Evolutionary conservation across 2,797 vertebrate genomes (phyloP).

Genomic region (Todus mexicanus): DNA sequence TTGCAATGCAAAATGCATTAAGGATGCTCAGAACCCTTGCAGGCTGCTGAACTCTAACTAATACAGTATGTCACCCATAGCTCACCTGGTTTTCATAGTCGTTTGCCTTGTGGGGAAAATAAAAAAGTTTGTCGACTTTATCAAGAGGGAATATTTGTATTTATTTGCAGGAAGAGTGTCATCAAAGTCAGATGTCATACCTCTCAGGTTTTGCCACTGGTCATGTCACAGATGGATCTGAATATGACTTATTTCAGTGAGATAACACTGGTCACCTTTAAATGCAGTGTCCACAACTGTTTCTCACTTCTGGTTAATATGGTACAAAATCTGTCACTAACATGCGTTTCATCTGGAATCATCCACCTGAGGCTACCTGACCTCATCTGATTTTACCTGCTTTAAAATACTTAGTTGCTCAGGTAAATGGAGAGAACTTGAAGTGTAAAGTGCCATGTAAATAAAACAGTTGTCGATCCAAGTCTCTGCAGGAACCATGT

Average conservation of each 20-base stretch:
- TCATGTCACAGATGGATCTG: neutral
- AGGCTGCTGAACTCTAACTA: neutral
- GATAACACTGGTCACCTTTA: neutral
- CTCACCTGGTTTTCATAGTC: neutral
- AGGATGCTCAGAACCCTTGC: neutral
- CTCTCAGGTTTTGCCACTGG: neutral
- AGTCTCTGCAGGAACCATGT: neutral
- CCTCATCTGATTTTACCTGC: neutral
- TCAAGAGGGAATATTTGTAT: neutral
- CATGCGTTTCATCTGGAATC: neutral
- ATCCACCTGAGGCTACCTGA: neutral
- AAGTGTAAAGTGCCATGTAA: neutral
- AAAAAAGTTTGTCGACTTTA: neutral
- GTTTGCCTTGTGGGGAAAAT: neutral
- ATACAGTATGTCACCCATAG: accelerated
- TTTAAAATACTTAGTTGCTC: neutral
- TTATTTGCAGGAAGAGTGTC: neutral
- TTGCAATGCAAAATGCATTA: neutral
- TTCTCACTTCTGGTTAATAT: neutral
- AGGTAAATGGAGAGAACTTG: neutral
- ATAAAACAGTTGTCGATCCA: neutral
- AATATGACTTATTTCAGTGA: neutral
- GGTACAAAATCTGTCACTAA: neutral
- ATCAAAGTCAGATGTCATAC: neutral
- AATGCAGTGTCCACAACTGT: neutral